Evolutionary conservation across 2,797 vertebrate genomes (phyloP).

Genomic region (Myotis vivesi): DNA sequence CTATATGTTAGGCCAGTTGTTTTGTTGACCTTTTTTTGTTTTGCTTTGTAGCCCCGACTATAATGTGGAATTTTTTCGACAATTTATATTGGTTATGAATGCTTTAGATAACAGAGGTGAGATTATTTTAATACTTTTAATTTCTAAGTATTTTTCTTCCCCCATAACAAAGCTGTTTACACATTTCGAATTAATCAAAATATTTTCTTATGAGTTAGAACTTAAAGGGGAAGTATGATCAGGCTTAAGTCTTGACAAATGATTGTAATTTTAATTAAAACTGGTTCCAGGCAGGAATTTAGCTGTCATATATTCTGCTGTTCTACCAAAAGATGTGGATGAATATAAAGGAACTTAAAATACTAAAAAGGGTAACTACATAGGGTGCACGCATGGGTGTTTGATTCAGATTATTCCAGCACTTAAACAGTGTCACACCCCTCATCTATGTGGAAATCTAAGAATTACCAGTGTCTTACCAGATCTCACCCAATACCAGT

Average conservation of each 20-base stretch:
- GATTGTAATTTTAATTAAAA: constrained; percentile 28
- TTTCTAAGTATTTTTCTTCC: constrained; percentile 21
- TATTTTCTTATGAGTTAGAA: constrained; percentile 34
- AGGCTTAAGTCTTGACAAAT: background rate
- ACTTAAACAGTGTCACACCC: background rate
- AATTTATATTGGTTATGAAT: constrained; percentile 97
- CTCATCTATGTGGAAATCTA: background rate
- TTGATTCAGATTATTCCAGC: background rate
- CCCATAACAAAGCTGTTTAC: background rate
- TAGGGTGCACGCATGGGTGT: background rate
- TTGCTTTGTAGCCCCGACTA: constrained; percentile 92
- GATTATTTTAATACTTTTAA: constrained; percentile 52
- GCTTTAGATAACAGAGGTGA: constrained; percentile 98
- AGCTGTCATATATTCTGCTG: background rate
- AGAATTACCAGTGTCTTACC: background rate
- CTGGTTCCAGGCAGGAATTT: background rate
- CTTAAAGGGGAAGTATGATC: background rate
- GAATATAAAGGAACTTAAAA: background rate
- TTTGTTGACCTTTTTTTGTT: constrained; percentile 71
- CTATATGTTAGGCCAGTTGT: background rate
- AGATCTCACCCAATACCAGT: background rate
- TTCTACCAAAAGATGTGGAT: background rate
- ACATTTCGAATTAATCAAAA: constrained; percentile 23
- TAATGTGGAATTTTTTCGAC: constrained; percentile 97
- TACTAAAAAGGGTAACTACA: background rate